Evolutionary conservation across 2,888 invertebrate genomes (phyloP).

Genomic region (Parnassius smintheus): DNA sequence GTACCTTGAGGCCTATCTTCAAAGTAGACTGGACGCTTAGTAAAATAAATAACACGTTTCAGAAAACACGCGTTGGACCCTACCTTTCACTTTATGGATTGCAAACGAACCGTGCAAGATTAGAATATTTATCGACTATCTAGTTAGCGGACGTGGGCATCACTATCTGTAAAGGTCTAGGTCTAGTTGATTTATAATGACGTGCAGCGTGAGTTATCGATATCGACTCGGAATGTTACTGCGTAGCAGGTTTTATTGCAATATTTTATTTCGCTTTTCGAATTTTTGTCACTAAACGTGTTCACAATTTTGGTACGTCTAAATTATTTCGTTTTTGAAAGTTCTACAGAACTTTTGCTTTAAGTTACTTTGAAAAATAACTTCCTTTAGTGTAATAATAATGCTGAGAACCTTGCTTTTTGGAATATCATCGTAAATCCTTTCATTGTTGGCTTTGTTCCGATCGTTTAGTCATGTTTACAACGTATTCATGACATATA

Average conservation of each 20-base stretch:
- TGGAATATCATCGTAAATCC: no score
- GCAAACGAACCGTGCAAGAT: slow-evolving; percentile 52
- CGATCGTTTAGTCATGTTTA: no score
- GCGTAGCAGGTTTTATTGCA: slow-evolving; percentile 46
- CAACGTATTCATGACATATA: no score
- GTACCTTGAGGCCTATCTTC: no score
- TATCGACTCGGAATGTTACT: slow-evolving; percentile 48
- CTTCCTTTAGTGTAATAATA: no score
- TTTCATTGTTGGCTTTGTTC: no score
- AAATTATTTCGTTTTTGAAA: slow-evolving; percentile 3
- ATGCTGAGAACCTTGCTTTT: no score
- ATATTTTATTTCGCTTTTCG: slow-evolving; percentile 26
- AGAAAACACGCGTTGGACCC: slow-evolving; percentile 15
- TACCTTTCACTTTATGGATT: slow-evolving; percentile 30
- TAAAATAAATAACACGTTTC: no score
- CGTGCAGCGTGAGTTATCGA: slow-evolving; percentile 73
- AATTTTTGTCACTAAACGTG: slow-evolving; percentile 1
- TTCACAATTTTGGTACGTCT: slow-evolving; percentile 1
- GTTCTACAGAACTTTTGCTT: neutral
- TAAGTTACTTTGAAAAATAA: no score
- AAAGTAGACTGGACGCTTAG: no score
- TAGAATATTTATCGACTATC: slow-evolving; percentile 67
- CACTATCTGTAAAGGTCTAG: slow-evolving; percentile 69
- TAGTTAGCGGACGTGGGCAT: slow-evolving; percentile 71
- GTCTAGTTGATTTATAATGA: slow-evolving; percentile 74